A percentile compares a stretch with the other conserved stretches of the same genome.
phyloP scores from a whole-genome alignment of 2,113 vertebrate genomes.

The Podarcis cretensis region DNA sequence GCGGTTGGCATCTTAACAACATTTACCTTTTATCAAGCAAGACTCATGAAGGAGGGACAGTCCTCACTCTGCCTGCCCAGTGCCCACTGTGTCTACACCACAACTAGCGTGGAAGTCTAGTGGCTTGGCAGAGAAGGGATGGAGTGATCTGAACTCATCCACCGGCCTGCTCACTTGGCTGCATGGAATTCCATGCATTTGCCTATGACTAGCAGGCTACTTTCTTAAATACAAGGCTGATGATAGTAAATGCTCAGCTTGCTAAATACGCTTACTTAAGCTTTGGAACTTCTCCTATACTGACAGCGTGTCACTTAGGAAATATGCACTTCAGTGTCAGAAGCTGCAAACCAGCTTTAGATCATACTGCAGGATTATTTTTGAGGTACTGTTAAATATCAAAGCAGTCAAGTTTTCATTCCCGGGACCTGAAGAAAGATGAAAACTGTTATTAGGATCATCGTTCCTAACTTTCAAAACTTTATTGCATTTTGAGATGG shows the following conservation, averaged over 20 bases:
- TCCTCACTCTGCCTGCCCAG: too few relatives aligned
- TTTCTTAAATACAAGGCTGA: background rate
- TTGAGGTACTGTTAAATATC: constrained; percentile 19
- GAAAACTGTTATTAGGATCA: background rate
- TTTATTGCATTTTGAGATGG: background rate
- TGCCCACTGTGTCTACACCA: background rate
- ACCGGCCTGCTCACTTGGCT: background rate
- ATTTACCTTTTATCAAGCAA: background rate
- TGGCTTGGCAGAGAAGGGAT: background rate
- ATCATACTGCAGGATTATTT: background rate
- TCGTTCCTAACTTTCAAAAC: background rate
- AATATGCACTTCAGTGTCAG: constrained; percentile 4
- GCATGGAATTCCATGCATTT: background rate
- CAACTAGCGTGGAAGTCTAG: background rate
- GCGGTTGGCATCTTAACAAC: too few relatives aligned
- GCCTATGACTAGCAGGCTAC: background rate
- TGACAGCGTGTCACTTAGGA: background rate
- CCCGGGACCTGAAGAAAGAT: background rate
- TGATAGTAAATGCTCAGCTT: background rate
- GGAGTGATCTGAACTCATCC: background rate
- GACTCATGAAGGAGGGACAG: background rate
- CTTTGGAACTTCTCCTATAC: constrained; percentile 37
- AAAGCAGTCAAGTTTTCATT: background rate
- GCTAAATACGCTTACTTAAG: constrained; percentile 21
- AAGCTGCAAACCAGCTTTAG: constrained; percentile 6